Evolutionary conservation across 2,797 vertebrate species (phyloP), one percentile per base, ranked within the genome.

Genomic region (Poecilia picta): DNA sequence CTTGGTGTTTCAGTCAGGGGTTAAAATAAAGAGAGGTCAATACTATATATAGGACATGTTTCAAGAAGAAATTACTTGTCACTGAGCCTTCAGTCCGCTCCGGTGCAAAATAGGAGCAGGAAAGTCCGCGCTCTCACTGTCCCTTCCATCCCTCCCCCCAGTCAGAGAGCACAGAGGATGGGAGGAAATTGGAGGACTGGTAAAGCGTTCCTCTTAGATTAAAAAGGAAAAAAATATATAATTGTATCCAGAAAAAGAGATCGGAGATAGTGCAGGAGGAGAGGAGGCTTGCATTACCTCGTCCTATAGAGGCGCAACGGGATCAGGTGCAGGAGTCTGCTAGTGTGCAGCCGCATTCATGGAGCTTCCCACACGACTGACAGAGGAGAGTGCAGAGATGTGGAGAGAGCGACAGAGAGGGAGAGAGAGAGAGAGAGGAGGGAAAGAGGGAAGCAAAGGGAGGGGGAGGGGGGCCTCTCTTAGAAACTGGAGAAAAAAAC

Each of bases 271-370:
- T 8, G 6, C 51, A 73, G 72, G 72, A 82, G 73, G 36, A 74
- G 25, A 36, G 74, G n/a, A 5, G 75, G 83, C 74, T 75, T 46
- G 82, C 76, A 80, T 57, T 36, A 72, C 76, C 57, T 36, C 43
- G 82, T 83, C 78, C 88, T 77, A 77, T 51, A 78, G 73, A 89
- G 81, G 88, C 84, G 82, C 82, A 87, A 55, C 77, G 66, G 85
- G 84, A 88, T 89, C 88, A 68, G 36, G 64, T 15, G 64, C 20
- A 84, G 86, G 82, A 87, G 85, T 85, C 28, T 79, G 84, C 85
- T 76, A n/a, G 84, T 85, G 81, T 87, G 84, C 90, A 91, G 88
- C 91, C 91, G 93, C 93, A 92, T 92, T 88, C 90, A 91, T 84
- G 20, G 81, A 88, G 92, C 89, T 90, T 88, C 87, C 85, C 83